These are phyloP conservation scores for Leucophenga varia DNA, from an alignment of 1,140 invertebrate species.

Conservation along the genomic window DNA sequence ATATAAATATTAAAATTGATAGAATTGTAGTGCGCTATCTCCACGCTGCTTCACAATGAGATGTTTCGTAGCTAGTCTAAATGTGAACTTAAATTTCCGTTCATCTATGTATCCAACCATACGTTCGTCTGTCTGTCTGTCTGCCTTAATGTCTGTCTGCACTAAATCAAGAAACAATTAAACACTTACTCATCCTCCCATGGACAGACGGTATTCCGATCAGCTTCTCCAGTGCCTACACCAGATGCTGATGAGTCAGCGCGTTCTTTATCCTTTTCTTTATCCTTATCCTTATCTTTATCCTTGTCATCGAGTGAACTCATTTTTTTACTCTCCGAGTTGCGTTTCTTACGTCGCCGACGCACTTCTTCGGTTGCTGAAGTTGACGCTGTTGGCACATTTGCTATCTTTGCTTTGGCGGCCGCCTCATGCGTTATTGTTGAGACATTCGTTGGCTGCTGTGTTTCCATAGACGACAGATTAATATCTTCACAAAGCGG, in stretches of 20 bases:
- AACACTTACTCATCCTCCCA: conserved; percentile 88
- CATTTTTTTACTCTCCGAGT: conserved; percentile 33
- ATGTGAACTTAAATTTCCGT: too few species aligned
- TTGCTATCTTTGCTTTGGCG: conserved; percentile 2
- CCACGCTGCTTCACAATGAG: too few species aligned
- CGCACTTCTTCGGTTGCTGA: conserved; percentile 33
- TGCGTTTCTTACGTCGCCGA: conserved; percentile 50
- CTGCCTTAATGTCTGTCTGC: not conserved
- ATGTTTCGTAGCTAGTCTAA: too few species aligned
- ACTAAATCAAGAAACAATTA: not conserved
- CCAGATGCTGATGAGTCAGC: conserved; percentile 36
- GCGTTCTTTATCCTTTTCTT: conserved; percentile 34
- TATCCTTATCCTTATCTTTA: conserved; percentile 13
- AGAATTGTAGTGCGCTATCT: too few species aligned
- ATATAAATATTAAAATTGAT: too few species aligned
- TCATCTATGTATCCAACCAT: conserved; percentile 8
- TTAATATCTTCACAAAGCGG: conserved; percentile 32
- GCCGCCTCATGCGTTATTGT: conserved; percentile 1
- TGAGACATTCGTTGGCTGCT: not conserved
- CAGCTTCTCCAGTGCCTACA: conserved; percentile 25
- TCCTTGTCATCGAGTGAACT: conserved; percentile 39
- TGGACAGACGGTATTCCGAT: conserved; percentile 76
- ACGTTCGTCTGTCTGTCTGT: not conserved
- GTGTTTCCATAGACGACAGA: not conserved
- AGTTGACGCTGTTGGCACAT: conserved; percentile 12